Percentiles rank a stretch among this genome's conserved stretches.
Conservation (phyloP, 1,140 invertebrate species). For the Drosophila novamexicana region DNA sequence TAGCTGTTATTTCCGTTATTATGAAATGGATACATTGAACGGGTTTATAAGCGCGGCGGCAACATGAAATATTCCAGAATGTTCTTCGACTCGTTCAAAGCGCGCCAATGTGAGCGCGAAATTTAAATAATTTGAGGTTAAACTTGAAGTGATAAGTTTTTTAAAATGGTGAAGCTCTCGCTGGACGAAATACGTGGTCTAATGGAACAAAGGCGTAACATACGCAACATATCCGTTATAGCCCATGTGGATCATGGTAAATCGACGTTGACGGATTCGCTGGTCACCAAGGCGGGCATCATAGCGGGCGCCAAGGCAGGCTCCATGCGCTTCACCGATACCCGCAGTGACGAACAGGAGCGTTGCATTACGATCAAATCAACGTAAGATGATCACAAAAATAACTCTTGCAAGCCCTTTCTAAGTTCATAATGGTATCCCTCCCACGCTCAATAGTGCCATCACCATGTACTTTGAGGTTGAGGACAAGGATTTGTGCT, state of each 20-base stretch:
- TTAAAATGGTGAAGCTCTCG: slow-evolving; percentile 96
- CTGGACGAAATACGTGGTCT: slow-evolving; percentile 99
- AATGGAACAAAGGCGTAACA: slow-evolving; percentile 99
- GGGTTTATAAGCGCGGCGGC: slow-evolving; percentile 12
- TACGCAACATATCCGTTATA: slow-evolving; percentile 99
- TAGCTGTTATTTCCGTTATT: slow-evolving; percentile 10
- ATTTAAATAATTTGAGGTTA: background rate
- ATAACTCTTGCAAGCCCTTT: background rate
- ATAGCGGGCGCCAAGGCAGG: slow-evolving; percentile 98
- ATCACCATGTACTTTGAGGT: slow-evolving; percentile 99
- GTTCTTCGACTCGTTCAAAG: background rate
- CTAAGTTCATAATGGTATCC: background rate
- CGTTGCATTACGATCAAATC: slow-evolving; percentile 99
- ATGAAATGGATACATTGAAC: slow-evolving; percentile 21
- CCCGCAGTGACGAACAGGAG: slow-evolving; percentile 99
- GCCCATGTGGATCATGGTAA: slow-evolving; percentile 99
- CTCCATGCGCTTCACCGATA: slow-evolving; percentile 99
- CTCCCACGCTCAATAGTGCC: slow-evolving; percentile 87
- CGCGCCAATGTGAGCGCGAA: slow-evolving; percentile 24
- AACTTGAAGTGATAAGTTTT: background rate
- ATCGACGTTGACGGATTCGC: slow-evolving; percentile 98
- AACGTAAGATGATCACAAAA: slow-evolving; percentile 89
- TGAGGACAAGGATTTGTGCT: slow-evolving; percentile 93
- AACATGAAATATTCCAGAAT: background rate
- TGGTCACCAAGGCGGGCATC: slow-evolving; percentile 99